These are phyloP conservation scores for Drosophila ambigua DNA, from an alignment of 1,140 invertebrate species.

Conservation along the genomic window DNA sequence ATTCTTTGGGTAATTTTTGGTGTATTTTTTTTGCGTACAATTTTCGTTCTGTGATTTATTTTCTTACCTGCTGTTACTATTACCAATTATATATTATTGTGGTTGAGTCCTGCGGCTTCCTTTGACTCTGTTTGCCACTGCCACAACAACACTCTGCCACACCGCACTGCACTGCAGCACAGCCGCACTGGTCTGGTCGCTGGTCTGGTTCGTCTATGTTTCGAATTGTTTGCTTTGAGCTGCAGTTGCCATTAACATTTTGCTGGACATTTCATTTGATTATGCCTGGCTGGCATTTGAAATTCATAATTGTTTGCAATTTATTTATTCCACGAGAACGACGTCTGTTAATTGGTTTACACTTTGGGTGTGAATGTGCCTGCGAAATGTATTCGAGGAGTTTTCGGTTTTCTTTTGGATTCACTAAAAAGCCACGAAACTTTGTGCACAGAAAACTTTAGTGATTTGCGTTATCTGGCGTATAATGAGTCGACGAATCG, in stretches of 20 bases:
- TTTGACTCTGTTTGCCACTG: constrained; percentile 26
- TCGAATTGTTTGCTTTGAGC: constrained; percentile 35
- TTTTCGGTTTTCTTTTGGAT: constrained; percentile 24
- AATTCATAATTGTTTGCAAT: constrained; percentile 63
- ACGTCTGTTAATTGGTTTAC: constrained; percentile 55
- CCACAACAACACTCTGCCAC: constrained; percentile 24
- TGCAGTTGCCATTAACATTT: constrained; percentile 47
- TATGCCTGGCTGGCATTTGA: constrained; percentile 29
- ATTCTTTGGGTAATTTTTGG: no score
- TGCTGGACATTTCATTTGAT: constrained; percentile 46
- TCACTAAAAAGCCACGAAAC: constrained; percentile 24
- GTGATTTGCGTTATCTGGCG: not conserved
- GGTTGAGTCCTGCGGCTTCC: constrained; percentile 23
- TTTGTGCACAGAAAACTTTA: constrained; percentile 4
- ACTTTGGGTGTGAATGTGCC: constrained; percentile 2
- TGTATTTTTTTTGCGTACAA: not conserved
- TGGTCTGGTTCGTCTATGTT: constrained; percentile 18
- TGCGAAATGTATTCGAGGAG: constrained; percentile 16
- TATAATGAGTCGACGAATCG: constrained; percentile 22
- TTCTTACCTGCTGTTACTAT: constrained; percentile 28
- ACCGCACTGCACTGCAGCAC: not conserved
- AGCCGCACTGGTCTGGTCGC: no score
- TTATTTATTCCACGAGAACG: constrained; percentile 50
- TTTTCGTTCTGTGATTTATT: not conserved
- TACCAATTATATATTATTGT: constrained; percentile 18